A percentile compares a stretch with the other conserved stretches of the same genome.
These are phyloP conservation scores for Drosophila tropicalis DNA, from an alignment of 1,140 invertebrate genomes.

Conservation along the genomic window DNA sequence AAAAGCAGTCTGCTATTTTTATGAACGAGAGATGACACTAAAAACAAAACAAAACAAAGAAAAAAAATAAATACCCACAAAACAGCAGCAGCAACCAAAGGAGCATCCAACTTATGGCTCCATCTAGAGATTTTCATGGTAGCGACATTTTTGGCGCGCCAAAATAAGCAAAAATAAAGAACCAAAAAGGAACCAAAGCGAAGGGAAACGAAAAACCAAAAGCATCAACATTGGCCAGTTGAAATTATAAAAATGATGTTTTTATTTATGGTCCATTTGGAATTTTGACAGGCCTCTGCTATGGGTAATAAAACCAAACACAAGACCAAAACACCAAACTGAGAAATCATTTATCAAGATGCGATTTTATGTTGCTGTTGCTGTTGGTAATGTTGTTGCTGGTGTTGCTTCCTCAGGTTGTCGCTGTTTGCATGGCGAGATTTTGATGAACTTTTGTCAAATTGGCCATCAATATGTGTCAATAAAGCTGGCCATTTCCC, in stretches of 20 bases:
- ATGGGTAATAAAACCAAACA: conserved; percentile 67
- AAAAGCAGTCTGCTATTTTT: conserved; percentile 67
- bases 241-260: conserved; percentile 76
- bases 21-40: conserved; percentile 50
- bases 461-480: conserved; percentile 60
- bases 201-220: conserved; percentile 25
- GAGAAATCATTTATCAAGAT: conserved; percentile 69
- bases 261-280: conserved; percentile 82
- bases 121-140: conserved; percentile 56
- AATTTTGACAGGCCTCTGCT: conserved; percentile 75
- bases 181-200: conserved; percentile 15
- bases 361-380: conserved; percentile 17
- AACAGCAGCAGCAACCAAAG: conserved; percentile 14
- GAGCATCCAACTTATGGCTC: conserved; percentile 60
- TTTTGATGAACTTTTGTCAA: conserved; percentile 73
- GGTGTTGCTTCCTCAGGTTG: conserved; percentile 10
- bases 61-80: conserved; percentile 1
- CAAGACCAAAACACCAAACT: conserved; percentile 34
- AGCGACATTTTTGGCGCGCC: conserved; percentile 65
- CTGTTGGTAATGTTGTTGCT: conserved; percentile 1
- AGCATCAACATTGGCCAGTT: conserved; percentile 39
- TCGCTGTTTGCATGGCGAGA: conserved; percentile 44
- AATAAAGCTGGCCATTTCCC: conserved; percentile 40
- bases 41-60: conserved; percentile 14
- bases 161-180: conserved; percentile 27